phyloP scores from a whole-genome alignment of 2,113 vertebrate genomes.

The Pavo muticus region DNA sequence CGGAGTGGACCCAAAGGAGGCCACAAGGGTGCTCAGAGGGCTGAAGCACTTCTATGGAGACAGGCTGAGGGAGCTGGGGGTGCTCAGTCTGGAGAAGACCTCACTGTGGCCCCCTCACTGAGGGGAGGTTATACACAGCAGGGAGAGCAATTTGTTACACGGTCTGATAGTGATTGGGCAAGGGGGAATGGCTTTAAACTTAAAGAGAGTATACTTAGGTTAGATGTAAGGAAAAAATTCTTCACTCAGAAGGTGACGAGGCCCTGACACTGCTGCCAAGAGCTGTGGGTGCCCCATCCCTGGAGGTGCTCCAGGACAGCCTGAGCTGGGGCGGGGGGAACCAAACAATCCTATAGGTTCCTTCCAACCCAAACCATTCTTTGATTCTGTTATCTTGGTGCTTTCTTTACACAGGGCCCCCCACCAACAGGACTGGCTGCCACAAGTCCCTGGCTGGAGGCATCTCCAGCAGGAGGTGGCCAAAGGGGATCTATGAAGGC shows the following conservation, averaged over 20 bases:
- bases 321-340: background rate
- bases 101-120: background rate
- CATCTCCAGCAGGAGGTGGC: background rate
- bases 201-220: background rate
- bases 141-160: background rate
- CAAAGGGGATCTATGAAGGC: background rate
- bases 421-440: background rate
- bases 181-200: background rate
- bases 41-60: background rate
- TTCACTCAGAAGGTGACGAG: background rate
- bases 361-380: background rate
- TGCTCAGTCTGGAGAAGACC: background rate
- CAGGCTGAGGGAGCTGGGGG: background rate
- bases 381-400: rapidly evolving
- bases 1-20: background rate
- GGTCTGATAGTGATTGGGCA: background rate
- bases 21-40: too few relatives aligned
- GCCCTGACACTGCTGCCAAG: background rate
- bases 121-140: background rate
- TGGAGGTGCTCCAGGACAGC: background rate
- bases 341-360: background rate
- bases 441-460: background rate
- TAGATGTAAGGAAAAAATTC: background rate
- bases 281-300: background rate
- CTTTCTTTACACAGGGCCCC: rapidly evolving